Conservation (phyloP, 2,113 vertebrate genomes). For the Cephalopterus ornatus region DNA sequence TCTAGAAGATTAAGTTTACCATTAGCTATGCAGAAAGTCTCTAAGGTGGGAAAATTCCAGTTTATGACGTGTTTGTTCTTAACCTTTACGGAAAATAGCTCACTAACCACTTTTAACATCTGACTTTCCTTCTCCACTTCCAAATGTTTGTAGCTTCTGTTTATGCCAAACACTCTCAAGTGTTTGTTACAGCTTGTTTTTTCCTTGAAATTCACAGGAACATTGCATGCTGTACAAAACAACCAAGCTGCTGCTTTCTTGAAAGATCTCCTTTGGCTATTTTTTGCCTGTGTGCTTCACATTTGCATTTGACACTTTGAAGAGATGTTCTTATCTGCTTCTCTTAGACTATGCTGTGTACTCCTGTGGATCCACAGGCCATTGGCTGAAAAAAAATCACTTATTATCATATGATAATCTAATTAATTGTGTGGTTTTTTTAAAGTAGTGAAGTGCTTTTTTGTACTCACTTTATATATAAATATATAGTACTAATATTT, state of each 20-base stretch:
- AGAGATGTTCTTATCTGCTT: neutral
- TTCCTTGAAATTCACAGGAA: conserved; percentile 32
- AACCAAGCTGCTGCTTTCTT: conserved; percentile 23
- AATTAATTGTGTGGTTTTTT: neutral
- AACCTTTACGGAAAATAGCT: neutral
- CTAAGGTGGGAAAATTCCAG: conserved; percentile 4
- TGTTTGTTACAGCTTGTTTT: conserved; percentile 47
- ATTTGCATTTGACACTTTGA: neutral
- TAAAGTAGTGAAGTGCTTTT: neutral
- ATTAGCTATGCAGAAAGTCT: neutral
- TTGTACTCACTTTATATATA: neutral
- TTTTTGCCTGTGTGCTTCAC: neutral
- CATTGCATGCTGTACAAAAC: conserved; percentile 24
- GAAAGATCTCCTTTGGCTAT: neutral
- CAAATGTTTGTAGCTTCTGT: neutral
- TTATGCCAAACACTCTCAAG: conserved; percentile 1
- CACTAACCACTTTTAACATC: neutral
- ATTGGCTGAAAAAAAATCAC: neutral
- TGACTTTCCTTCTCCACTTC: neutral
- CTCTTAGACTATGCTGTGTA: neutral
- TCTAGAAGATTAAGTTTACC: neutral
- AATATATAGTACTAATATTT: neutral
- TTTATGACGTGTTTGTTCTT: neutral
- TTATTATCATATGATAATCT: neutral
- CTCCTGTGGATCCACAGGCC: neutral